A percentile compares a stretch with the other conserved stretches of the same genome.
These are phyloP conservation scores for Pissodes strobi DNA, from an alignment of 1,140 invertebrate species.

Conservation along the genomic window DNA sequence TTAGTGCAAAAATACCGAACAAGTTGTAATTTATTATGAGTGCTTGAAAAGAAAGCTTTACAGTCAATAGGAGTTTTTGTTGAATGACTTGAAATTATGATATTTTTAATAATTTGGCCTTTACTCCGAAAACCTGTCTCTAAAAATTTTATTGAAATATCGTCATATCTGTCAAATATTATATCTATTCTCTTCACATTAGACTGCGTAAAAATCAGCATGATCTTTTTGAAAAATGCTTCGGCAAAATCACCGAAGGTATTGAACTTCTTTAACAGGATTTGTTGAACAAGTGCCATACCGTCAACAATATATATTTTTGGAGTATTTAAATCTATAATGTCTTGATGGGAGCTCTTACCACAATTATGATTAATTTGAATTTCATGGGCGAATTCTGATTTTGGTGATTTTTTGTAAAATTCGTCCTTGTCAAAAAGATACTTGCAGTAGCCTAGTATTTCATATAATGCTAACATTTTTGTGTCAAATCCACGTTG, in stretches of 20 bases:
- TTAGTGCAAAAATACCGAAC: conserved; percentile 31
- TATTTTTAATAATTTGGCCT: conserved; percentile 35
- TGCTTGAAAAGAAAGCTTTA: conserved; percentile 33
- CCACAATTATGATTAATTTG: too few relatives aligned
- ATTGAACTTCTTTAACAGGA: conserved; percentile 34
- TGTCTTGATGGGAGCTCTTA: too few relatives aligned
- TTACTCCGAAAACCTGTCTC: conserved; percentile 33
- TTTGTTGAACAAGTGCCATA: conserved; percentile 32
- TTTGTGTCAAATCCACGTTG: too few relatives aligned
- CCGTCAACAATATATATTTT: conserved; percentile 32
- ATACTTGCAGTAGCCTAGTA: too few relatives aligned
- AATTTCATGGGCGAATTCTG: too few relatives aligned
- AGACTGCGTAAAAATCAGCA: conserved; percentile 26
- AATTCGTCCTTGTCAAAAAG: too few relatives aligned
- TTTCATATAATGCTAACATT: too few relatives aligned
- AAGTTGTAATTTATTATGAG: conserved; percentile 37
- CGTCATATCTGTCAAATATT: conserved; percentile 33
- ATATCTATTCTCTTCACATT: conserved; percentile 34
- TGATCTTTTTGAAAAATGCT: conserved; percentile 36
- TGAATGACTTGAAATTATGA: conserved; percentile 32
- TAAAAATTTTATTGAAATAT: conserved; percentile 34
- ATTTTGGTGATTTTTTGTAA: too few relatives aligned
- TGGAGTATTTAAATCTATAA: too few relatives aligned
- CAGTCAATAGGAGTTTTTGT: conserved; percentile 30
- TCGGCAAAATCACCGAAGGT: conserved; percentile 36